Conservation (phyloP, 2,797 vertebrate genomes). For the Centropyge bicolor region DNA sequence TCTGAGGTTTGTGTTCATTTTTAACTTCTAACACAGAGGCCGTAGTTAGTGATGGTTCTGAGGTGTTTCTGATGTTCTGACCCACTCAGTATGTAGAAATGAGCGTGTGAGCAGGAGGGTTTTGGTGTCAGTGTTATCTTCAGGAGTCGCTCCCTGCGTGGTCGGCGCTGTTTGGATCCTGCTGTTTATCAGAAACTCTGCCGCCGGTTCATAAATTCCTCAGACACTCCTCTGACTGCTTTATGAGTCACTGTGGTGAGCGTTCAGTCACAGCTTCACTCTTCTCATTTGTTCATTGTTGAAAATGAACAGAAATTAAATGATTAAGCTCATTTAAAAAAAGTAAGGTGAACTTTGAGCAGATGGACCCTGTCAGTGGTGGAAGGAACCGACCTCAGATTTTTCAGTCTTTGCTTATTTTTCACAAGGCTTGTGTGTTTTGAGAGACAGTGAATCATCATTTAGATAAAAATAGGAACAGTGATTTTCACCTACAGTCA, state of each 20-base stretch:
- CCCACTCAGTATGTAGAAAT: neutral
- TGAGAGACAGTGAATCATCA: neutral
- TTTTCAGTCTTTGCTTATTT: neutral
- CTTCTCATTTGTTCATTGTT: neutral
- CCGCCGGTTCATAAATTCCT: conserved; percentile 36
- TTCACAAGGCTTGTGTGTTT: no score
- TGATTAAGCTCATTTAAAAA: neutral
- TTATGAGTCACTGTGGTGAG: conserved; percentile 10
- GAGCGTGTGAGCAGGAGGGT: neutral
- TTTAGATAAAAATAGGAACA: no score
- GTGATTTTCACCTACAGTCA: no score
- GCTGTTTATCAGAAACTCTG: conserved; percentile 35
- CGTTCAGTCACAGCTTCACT: neutral
- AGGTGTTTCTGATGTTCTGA: no score
- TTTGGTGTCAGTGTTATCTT: conserved; percentile 2
- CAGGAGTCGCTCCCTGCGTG: neutral
- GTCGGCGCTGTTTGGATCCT: neutral
- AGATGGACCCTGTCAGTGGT: neutral
- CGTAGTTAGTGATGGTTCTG: no score
- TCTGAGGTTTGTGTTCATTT: no score
- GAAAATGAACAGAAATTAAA: neutral
- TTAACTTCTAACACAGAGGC: no score
- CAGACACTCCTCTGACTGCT: conserved; percentile 15
- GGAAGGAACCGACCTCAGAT: neutral
- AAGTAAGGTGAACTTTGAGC: neutral